Conservation (phyloP, 1,140 invertebrate species). For the Sitophilus oryzae region DNA sequence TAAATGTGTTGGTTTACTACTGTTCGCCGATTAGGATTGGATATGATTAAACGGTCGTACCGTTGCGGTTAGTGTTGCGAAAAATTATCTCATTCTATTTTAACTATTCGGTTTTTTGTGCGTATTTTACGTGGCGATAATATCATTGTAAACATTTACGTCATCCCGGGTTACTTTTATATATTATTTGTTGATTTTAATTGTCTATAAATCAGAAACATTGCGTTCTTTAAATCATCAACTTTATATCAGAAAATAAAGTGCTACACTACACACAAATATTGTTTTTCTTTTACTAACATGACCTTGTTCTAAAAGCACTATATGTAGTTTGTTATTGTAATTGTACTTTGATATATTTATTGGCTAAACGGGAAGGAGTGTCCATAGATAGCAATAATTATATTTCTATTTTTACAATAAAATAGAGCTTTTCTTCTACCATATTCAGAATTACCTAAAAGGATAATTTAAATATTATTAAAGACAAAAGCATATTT, state of each 20-base stretch:
- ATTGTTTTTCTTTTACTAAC: slow-evolving; percentile 1
- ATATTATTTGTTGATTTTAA: background rate
- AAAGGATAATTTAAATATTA: too few relatives aligned
- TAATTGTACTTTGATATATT: slow-evolving; percentile 1
- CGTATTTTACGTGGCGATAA: slow-evolving; percentile 12
- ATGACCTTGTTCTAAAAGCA: slow-evolving; percentile 4
- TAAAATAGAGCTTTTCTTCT: too few relatives aligned
- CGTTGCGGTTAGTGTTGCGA: slow-evolving; percentile 8
- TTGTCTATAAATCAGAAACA: background rate
- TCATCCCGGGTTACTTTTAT: slow-evolving; percentile 9
- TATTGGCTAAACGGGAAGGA: too few relatives aligned
- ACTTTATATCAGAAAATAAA: background rate
- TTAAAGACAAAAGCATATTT: too few relatives aligned
- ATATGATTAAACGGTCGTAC: too few relatives aligned
- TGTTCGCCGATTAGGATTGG: background rate
- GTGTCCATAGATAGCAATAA: too few relatives aligned
- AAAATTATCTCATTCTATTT: background rate
- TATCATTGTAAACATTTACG: slow-evolving; percentile 23
- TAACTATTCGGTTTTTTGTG: background rate
- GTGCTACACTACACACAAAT: background rate
- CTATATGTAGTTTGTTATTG: background rate
- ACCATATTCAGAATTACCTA: too few relatives aligned
- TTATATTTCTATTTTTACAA: too few relatives aligned
- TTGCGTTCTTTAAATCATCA: background rate
- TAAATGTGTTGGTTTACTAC: background rate